Percentiles rank a stretch among this genome's conserved stretches.
These are phyloP conservation scores for Pampusana beccarii DNA, from an alignment of 2,113 vertebrate genomes.

Conservation along the genomic window DNA sequence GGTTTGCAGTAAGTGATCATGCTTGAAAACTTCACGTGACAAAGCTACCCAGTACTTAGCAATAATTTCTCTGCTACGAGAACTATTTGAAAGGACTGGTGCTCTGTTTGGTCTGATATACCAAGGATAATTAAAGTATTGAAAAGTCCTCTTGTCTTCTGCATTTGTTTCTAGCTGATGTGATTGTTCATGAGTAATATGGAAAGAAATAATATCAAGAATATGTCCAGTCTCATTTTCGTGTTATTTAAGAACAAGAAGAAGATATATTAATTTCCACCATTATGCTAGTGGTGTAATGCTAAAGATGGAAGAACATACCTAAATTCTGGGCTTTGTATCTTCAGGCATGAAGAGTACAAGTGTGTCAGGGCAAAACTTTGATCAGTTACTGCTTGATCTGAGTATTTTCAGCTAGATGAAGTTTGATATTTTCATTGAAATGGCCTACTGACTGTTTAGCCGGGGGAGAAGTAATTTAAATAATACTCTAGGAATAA, in stretches of 20 bases:
- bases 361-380: neutral
- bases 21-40: neutral
- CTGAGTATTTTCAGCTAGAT: neutral
- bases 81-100: neutral
- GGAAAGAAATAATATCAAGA: neutral
- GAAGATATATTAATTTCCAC: neutral
- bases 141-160: neutral
- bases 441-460: neutral
- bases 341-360: neutral
- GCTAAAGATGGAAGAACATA: neutral
- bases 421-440: neutral
- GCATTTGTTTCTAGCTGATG: neutral
- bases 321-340: neutral
- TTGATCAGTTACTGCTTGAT: neutral
- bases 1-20: conserved; percentile 93
- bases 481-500: neutral
- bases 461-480: neutral
- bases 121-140: neutral
- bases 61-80: neutral
- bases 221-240: neutral
- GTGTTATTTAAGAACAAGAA: neutral
- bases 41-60: neutral
- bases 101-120: neutral
- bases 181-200: neutral
- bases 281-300: neutral